phyloP scores from a whole-genome alignment of 1,140 invertebrate genomes.

The Lethocerus indicus region DNA sequence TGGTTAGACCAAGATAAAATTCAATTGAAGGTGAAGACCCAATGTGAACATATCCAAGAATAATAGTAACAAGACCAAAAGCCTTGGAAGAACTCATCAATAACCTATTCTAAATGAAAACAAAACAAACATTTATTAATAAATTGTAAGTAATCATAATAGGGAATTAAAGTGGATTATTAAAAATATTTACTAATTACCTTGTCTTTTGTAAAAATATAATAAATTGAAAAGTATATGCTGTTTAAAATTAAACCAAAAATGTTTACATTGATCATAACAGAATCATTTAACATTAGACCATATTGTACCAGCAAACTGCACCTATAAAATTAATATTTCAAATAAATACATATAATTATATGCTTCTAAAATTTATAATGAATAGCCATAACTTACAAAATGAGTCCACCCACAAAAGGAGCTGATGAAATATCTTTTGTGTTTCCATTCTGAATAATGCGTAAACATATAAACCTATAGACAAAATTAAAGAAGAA shows the following conservation, averaged over 20 bases:
- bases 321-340: conserved; percentile 28
- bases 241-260: conserved; percentile 46
- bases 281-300: conserved; percentile 43
- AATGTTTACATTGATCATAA: conserved; percentile 56
- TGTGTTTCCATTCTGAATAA: conserved; percentile 43
- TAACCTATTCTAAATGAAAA: conserved; percentile 19
- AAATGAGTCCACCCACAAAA: conserved; percentile 51
- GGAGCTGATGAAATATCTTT: conserved; percentile 41
- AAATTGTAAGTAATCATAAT: not conserved
- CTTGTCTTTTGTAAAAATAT: conserved; percentile 35
- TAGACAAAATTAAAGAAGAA: conserved; percentile 14
- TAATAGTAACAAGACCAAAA: not conserved
- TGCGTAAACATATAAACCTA: conserved; percentile 46
- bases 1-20: conserved; percentile 46
- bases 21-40: conserved; percentile 26
- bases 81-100: conserved; percentile 24
- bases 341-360: conserved; percentile 8
- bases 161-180: not conserved
- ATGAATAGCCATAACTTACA: conserved; percentile 34
- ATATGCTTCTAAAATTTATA: conserved; percentile 8
- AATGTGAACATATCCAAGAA: not conserved
- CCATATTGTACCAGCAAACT: conserved; percentile 53
- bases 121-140: not conserved
- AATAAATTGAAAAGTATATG: conserved; percentile 43
- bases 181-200: conserved; percentile 21